These are phyloP conservation scores for Zaprionus vittiger DNA, from an alignment of 1,140 invertebrate species.

Conservation along the genomic window DNA sequence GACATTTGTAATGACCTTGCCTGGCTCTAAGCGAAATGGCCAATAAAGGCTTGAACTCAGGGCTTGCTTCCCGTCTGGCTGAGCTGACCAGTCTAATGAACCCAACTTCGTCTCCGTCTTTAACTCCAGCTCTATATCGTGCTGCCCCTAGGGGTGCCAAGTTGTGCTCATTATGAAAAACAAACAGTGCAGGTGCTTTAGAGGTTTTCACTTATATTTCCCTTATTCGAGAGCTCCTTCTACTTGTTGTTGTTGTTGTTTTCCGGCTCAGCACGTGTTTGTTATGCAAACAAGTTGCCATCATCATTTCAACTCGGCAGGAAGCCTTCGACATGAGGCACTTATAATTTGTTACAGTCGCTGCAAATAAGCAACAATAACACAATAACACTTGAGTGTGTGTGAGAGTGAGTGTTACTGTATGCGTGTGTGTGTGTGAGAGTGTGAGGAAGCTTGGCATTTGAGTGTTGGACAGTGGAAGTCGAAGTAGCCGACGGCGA, in stretches of 20 bases:
- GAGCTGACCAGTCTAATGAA: slow-evolving; percentile 58
- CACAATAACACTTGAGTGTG: slow-evolving; percentile 19
- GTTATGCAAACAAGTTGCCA: slow-evolving; percentile 74
- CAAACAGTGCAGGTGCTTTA: slow-evolving; percentile 28
- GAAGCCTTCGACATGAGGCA: slow-evolving; percentile 72
- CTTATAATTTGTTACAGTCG: slow-evolving; percentile 74
- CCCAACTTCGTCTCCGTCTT: slow-evolving; percentile 3
- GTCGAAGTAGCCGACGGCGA: slow-evolving; percentile 48
- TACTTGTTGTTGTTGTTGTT: background rate
- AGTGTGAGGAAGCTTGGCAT: slow-evolving; percentile 1
- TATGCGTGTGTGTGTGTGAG: background rate
- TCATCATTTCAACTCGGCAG: slow-evolving; percentile 47
- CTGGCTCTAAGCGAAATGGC: slow-evolving; percentile 20
- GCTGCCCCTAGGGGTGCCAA: background rate
- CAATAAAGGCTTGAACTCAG: slow-evolving; percentile 20
- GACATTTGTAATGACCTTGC: slow-evolving; percentile 65
- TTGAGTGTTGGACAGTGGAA: slow-evolving; percentile 43
- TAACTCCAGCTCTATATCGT: background rate
- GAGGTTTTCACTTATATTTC: slow-evolving; percentile 28
- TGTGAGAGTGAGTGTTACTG: background rate
- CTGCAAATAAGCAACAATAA: slow-evolving; percentile 68
- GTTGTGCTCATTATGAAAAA: slow-evolving; percentile 46
- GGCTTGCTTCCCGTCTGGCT: slow-evolving; percentile 40
- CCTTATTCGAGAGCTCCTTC: background rate
- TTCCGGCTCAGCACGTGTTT: slow-evolving; percentile 55